A percentile compares a stretch with the other conserved stretches of the same genome.
Evolutionary conservation across 2,797 vertebrate species (phyloP).

Genomic region (Falco naumanni): DNA sequence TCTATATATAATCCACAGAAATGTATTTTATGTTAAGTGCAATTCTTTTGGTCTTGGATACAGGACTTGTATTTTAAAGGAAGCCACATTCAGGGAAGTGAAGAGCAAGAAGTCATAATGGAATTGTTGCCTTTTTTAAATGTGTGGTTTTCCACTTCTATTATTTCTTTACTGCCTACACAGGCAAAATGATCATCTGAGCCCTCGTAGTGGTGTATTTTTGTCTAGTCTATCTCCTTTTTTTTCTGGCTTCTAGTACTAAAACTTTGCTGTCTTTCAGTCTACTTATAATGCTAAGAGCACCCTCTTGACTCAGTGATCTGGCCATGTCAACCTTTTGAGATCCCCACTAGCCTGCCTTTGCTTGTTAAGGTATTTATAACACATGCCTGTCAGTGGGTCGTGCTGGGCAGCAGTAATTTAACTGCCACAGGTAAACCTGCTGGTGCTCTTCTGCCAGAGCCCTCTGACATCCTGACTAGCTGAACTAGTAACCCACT

Average conservation of each 20-base stretch:
- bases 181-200: background rate
- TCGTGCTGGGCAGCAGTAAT: background rate
- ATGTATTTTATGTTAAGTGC: slow-evolving; percentile 3
- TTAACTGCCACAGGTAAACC: background rate
- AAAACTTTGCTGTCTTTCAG: background rate
- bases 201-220: background rate
- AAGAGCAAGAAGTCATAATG: background rate
- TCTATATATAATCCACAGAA: slow-evolving; percentile 21
- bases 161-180: background rate
- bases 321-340: background rate
- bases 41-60: slow-evolving; percentile 6
- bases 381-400: background rate
- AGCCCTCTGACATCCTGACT: background rate
- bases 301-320: background rate
- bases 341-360: background rate
- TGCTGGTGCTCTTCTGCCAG: background rate
- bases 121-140: background rate
- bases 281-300: background rate
- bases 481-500: background rate
- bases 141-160: background rate
- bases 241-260: background rate
- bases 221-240: background rate
- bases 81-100: background rate
- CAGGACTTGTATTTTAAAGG: background rate
- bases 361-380: background rate